A percentile compares a stretch with the other conserved stretches of the same genome.
These are phyloP conservation scores for Elmis aenea DNA, from an alignment of 2,888 invertebrate species.

Conservation along the genomic window DNA sequence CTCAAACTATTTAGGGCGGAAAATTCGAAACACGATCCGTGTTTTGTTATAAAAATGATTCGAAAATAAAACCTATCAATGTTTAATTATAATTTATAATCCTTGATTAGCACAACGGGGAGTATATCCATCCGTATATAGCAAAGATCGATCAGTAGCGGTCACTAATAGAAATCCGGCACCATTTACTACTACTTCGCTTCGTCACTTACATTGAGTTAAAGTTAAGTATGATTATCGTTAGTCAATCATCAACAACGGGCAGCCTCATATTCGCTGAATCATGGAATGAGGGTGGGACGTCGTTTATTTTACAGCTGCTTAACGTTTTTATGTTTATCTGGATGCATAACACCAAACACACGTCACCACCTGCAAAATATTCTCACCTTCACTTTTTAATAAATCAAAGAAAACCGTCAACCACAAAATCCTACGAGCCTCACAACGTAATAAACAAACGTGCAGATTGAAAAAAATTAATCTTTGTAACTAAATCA, in stretches of 20 bases:
- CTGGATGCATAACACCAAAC: background rate
- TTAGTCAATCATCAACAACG: conserved; percentile 35
- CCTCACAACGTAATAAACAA: no score
- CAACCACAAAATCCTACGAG: no score
- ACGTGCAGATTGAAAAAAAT: no score
- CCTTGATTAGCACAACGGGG: conserved; percentile 27
- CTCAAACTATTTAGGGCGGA: no score
- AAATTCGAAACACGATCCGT: no score
- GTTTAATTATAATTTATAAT: conserved; percentile 28
- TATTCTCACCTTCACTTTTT: no score
- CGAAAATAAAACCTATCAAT: conserved; percentile 5
- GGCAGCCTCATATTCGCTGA: conserved; percentile 30
- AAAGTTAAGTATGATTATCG: conserved; percentile 33
- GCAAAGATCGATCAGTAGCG: conserved; percentile 35
- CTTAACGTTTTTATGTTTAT: conserved; percentile 14
- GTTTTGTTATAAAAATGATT: conserved; percentile 7
- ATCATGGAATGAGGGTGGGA: conserved; percentile 29
- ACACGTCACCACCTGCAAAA: no score
- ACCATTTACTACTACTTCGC: conserved; percentile 34
- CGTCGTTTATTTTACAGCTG: conserved; percentile 25
- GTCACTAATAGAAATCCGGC: conserved; percentile 37
- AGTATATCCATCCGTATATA: conserved; percentile 25
- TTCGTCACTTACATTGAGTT: conserved; percentile 36
- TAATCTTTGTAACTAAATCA: no score
- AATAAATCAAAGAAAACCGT: no score